Base-by-base conservation (phyloP, 1,140 invertebrate genomes). In the Lepidurus couesii region DNA sequence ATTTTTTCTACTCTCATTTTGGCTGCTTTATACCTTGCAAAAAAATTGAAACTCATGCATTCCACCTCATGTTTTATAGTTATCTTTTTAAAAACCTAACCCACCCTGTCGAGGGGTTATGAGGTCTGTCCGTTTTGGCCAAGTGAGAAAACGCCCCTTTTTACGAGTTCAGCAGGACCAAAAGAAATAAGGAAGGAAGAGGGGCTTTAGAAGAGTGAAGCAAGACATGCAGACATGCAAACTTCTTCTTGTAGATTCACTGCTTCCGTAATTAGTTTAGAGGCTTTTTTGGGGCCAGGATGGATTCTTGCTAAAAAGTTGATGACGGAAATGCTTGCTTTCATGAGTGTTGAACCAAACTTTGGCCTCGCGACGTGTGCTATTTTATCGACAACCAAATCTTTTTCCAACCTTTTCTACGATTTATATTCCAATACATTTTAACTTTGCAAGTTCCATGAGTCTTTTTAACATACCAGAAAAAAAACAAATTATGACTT, bases 181-280 rank as follows among this genome's bases (percentile, higher is more conserved):
- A 65, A 65, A 65, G 21, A 65, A 65, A 65, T 65, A 21, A 65
- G 13, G 53, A 47, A 47, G n/a, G 53, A 16, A 80, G 86, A 87
- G 44, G 81, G 83, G 1, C 84, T 84, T 42, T 85, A 86, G 76
- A 84, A 83, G 77, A 82, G 81, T 34, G 82, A 82, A 44, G 82
- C 82, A 75, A 83, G 84, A 44, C 76, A 65, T 11, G 82, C 80
- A 53, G 83, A 81, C 13, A 85, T 82, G 7, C 53, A 16, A 65
- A 65, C 16, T 65, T 65, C 21, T 65, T 65, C 21, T 65, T 65
- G 53, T 65, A 16, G 21, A 16, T 65, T 65, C 13, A 65, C 53
- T 65, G 53, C 53, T 65, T 65, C 53, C 53, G 16, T 65, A 65
- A 65, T 65, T 65, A 65, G 53, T 65, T 65, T 13, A 65, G 21